A percentile compares a stretch with the other conserved stretches of the same genome.
phyloP scores from a whole-genome alignment of 1,140 invertebrate species.

The Cydia splendana region DNA sequence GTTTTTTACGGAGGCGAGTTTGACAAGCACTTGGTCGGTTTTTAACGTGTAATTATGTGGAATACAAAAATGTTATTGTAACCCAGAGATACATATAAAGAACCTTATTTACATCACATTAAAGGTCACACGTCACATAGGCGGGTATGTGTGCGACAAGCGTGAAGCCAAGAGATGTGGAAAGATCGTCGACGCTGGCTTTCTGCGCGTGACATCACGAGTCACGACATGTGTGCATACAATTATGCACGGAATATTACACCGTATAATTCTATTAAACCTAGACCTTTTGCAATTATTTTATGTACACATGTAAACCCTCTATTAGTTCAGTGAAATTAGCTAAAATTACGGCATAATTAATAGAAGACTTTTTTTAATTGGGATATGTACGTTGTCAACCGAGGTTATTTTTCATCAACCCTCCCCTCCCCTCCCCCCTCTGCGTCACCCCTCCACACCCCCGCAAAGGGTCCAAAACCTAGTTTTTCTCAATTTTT shows the following conservation, averaged over 20 bases:
- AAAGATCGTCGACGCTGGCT: conserved; percentile 8
- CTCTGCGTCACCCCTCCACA: too few species aligned
- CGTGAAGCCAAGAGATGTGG: background rate
- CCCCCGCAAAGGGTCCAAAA: too few species aligned
- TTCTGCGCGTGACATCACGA: background rate
- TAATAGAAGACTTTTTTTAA: too few species aligned
- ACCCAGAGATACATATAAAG: background rate
- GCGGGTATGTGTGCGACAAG: background rate
- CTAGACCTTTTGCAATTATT: background rate
- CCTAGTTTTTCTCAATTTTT: too few species aligned
- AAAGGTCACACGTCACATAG: background rate
- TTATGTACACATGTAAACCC: background rate
- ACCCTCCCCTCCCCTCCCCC: too few species aligned
- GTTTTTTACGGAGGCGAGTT: too few species aligned
- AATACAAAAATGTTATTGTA: background rate
- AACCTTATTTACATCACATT: background rate
- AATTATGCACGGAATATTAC: background rate
- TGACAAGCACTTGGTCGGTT: too few species aligned
- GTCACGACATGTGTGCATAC: background rate
- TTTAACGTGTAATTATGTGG: too few species aligned
- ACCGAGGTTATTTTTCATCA: too few species aligned
- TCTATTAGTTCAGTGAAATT: too few species aligned
- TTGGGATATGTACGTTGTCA: too few species aligned
- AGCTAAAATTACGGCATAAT: too few species aligned
- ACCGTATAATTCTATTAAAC: background rate